Base-by-base conservation (phyloP, 2,113 vertebrate species). In the Ptychochromis oligacanthus region DNA sequence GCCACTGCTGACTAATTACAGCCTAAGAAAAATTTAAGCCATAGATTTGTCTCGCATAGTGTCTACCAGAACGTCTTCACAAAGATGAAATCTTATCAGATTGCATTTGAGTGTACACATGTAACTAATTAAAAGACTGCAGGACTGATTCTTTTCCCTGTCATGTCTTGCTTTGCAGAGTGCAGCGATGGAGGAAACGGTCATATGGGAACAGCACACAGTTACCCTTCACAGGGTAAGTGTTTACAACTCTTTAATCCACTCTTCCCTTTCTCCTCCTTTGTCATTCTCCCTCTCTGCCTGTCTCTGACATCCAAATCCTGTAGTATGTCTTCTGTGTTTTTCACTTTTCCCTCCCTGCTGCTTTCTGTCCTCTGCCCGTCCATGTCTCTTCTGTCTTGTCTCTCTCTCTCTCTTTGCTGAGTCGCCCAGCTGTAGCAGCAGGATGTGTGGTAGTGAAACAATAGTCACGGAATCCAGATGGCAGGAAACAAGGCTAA, bases 161-260 rank as follows among this genome's bases (percentile, higher is more conserved):
- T 56, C 75, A 18, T 86, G 52, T 93, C 54, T 87, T 90, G 74
- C 87, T 2, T 93, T 92, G 34, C 95, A 99, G 98, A 99, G 94
- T 95, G 97, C 97, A 95, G 94, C 97, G 76, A 99, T 99, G 98
- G 98, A 99, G 96, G 98, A 99, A 96, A 99, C 98, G 0, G 97
- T 98, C 80, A 99, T 99, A 96, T 99, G 98, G 98, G 98, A 99
- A 95, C 98, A 99, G 92, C 98, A 99, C 94, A 99, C 98, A 26
- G 98, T 99, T 93, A 99, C 97, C 72, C 98, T 99, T 96, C 98
- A 99, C 96, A 99, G 98, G 96, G 98, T 99, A 93, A 97, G 98
- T 96, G 81, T 88, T 76, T 28, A 81, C 81, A 75, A 85, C 61
- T 64, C 22, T 79, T 78, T 70, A 83, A 62, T 83, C 38, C 75